Base-by-base conservation (phyloP, 1,140 invertebrate species). In the Sycobia sp. region DNA sequence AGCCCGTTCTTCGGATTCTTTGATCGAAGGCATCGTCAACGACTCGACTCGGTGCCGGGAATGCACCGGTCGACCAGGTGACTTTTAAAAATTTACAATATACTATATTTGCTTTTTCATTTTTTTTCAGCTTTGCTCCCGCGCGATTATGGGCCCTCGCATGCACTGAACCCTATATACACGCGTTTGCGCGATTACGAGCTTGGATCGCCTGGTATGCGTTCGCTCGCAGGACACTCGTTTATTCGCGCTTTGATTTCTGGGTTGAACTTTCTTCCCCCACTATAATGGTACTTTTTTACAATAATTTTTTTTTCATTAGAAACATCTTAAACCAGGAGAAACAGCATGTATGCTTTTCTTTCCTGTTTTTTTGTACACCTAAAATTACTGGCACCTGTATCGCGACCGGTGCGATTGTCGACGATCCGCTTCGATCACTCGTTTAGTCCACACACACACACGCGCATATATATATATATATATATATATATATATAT, bases 301-400 rank as follows among this genome's bases (percentile, higher is more conserved):
- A 77, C 74, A 77, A 76, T 77, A 76, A 73, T 74, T 62, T 68
- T 76, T n/a, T n/a, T n/a, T n/a, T n/a, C 69, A 74, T 74, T 76
- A 73, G 67, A 76, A 67, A 70, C 71, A 72, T 71, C 73, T 73
- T 75, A 74, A 74, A 68, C 68, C 69, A 72, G 73, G 71, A 76
- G 73, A 71, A 71, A 73, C 73, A 73, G 69, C 62, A 69, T 65
- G 5, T 4, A 32, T n/a, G n/a, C 29, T 32, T 32, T 32, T 32
- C 5, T 32, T 32, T n/a, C n/a, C n/a, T n/a, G n/a, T n/a, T 69
- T 69, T 71, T 76, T 76, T 76, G 71, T 76, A 77, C 73, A 77
- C 67, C 74, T 77, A 76, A 77, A 78, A 65, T 67, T 72, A 77
- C 66, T 73, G 74, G 75, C 75, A 76, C 73, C 76, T 75, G 66